Conservation (phyloP, 92 coral and sea anemone genomes). For the Epizoanthus scotinus region DNA sequence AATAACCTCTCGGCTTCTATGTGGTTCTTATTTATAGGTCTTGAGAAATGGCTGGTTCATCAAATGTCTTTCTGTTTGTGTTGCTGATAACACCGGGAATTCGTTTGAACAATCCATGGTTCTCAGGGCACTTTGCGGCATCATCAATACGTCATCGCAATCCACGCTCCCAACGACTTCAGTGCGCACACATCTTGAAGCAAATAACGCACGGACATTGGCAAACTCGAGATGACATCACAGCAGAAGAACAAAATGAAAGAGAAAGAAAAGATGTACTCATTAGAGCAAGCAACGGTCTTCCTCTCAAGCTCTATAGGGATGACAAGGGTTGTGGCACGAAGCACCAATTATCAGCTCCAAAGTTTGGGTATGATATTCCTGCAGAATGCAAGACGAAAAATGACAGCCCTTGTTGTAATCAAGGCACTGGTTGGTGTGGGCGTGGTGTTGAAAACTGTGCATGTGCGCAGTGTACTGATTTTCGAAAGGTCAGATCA, state of each 20-base stretch:
- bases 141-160: no score
- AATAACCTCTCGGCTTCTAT: no score
- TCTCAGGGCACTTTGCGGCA: no score
- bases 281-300: constrained; percentile 53
- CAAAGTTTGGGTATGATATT: constrained; percentile 46
- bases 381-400: constrained; percentile 51
- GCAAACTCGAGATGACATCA: constrained; percentile 40
- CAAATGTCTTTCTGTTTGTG: no score
- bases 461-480: constrained; percentile 53
- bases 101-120: no score
- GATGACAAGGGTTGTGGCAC: constrained; percentile 56
- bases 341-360: constrained; percentile 44
- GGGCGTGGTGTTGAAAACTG: constrained; percentile 52
- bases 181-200: constrained; percentile 31
- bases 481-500: constrained; percentile 45
- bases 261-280: constrained; percentile 34
- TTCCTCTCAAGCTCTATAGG: constrained; percentile 44
- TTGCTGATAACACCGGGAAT: no score
- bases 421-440: constrained; percentile 49
- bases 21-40: no score
- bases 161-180: not conserved
- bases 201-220: constrained; percentile 50
- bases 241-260: constrained; percentile 10
- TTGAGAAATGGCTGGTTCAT: no score
- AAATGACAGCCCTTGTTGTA: constrained; percentile 56